Conservation (phyloP, 1,140 invertebrate genomes). For the Tribolium madens region DNA sequence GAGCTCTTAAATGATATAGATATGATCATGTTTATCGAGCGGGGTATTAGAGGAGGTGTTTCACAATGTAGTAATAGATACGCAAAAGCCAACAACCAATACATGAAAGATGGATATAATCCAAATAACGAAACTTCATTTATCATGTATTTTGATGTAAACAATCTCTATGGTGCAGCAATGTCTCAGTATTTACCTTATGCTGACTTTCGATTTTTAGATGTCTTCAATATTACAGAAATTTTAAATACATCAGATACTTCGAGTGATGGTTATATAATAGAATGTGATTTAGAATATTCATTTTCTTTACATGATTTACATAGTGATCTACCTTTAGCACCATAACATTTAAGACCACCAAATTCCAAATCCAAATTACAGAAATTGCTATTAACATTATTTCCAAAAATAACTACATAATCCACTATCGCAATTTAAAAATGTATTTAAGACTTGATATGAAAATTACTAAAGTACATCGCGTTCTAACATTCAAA, state of each 20-base stretch:
- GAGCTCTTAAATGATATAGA: constrained; percentile 5
- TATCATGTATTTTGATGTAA: constrained; percentile 61
- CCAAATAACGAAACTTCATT: constrained; percentile 56
- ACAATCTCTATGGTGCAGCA: constrained; percentile 70
- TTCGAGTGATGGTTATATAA: constrained; percentile 67
- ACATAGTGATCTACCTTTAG: constrained; percentile 63
- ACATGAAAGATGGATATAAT: constrained; percentile 65
- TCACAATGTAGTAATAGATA: constrained; percentile 48
- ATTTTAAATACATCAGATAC: constrained; percentile 59
- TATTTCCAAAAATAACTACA: constrained; percentile 63
- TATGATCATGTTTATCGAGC: too few relatives aligned
- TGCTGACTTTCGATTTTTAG: constrained; percentile 66
- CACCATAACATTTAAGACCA: constrained; percentile 53
- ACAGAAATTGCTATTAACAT: constrained; percentile 37
- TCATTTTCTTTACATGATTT: constrained; percentile 66
- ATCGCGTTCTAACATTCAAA: constrained; percentile 67
- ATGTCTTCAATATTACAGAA: constrained; percentile 58
- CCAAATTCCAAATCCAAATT: constrained; percentile 20
- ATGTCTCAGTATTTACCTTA: constrained; percentile 67
- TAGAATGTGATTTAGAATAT: constrained; percentile 67
- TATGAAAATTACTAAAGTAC: constrained; percentile 66
- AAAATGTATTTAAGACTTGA: constrained; percentile 66
- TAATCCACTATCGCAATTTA: constrained; percentile 67
- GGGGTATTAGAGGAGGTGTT: too few relatives aligned
- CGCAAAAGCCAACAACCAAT: constrained; percentile 63